These are phyloP conservation scores for Scomber japonicus DNA, from an alignment of 2,113 vertebrate species.

Conservation along the genomic window DNA sequence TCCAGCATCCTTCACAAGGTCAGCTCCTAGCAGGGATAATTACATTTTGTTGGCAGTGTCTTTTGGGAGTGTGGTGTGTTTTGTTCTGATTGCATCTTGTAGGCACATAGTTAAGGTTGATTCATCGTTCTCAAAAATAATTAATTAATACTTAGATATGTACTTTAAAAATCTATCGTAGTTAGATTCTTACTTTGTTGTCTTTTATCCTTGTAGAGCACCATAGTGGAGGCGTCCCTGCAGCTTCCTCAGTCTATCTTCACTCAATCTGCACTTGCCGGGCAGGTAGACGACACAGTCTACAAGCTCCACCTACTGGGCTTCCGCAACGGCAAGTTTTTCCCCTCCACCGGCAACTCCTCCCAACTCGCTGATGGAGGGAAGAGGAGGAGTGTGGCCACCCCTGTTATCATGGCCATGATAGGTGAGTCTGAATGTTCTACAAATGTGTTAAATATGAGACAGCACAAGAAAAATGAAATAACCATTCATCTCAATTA, in stretches of 20 bases:
- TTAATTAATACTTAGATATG: neutral
- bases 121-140: neutral
- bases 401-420: constrained; percentile 94
- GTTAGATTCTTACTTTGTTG: neutral
- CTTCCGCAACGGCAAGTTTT: constrained; percentile 97
- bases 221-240: constrained; percentile 93
- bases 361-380: constrained; percentile 89
- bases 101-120: neutral
- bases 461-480: neutral
- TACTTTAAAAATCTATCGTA: neutral
- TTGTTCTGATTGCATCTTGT: neutral
- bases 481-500: neutral
- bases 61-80: too few relatives aligned
- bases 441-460: neutral
- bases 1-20: constrained; percentile 95
- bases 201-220: constrained; percentile 85
- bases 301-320: constrained; percentile 95
- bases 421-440: constrained; percentile 85
- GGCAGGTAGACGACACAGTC: constrained; percentile 86
- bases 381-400: constrained; percentile 92
- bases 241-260: constrained; percentile 94
- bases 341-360: constrained; percentile 94
- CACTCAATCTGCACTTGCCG: constrained; percentile 83
- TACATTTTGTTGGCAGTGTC: neutral
- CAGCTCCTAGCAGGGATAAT: neutral